Evolutionary conservation across 2,113 vertebrate genomes (phyloP), one percentile per base, ranked within the genome.

Genomic region (Gobiocypris rarus): DNA sequence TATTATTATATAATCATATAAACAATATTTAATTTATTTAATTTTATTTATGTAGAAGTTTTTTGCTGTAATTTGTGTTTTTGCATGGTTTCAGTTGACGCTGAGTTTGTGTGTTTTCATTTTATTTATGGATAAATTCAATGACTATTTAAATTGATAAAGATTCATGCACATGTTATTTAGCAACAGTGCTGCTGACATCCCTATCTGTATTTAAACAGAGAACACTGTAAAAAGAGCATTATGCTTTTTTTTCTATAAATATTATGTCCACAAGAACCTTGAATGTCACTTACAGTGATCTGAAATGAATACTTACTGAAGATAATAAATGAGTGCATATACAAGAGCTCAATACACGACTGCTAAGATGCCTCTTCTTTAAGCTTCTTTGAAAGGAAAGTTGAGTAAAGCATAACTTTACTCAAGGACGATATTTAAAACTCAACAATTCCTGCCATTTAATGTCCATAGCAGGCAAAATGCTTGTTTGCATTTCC

Each of bases 401-500:
- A 38, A 17, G 52, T 70, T 19, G 3, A 38, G 74, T 31, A 59
- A 78, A 59, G 8, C n/a, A 61, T 43, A 43, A 59, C 22, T 14
- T 26, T 50, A 50, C 14, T 15, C 48, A 50, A 50, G 48, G 28
- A 70, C 61, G n/a, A 6, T 24, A 17, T 69, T 81, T 31, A n/a
- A 45, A 69, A 80, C 41, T 31, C 0, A 9, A 34, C 1, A 9
- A 3, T 56, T 81, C 26, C n/a, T n/a, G n/a, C n/a, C 17, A 22
- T 79, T 34, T 34, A 34, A 43, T 38, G 63, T 69, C 61, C 28
- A 67, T 70, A 70, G 22, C 48, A 54, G 45, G 63, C 43, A 70
- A 81, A 67, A 70, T 6, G 28, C 45, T 81, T 56, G 59, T 82
- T 38, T 22, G 63, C 28, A 34, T 54, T 84, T 34, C 82, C 13